Evolutionary conservation across 2,888 invertebrate genomes (phyloP).

Genomic region (Hybos culiciformis): DNA sequence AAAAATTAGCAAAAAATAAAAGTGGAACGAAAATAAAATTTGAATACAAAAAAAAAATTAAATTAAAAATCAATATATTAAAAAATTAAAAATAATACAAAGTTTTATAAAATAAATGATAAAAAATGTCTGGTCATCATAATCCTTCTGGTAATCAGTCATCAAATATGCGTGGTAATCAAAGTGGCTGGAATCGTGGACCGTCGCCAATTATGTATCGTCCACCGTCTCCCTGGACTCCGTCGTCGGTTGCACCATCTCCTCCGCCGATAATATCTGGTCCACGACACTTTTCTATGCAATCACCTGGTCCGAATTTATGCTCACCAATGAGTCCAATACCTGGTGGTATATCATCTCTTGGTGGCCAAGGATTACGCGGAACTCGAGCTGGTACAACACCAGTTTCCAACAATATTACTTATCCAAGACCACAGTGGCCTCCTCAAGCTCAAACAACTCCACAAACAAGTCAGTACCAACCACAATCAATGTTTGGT

Average conservation of each 20-base stretch:
- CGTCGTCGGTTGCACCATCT: constrained; percentile 50
- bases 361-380: constrained; percentile 34
- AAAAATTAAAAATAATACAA: neutral
- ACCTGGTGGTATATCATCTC: constrained; percentile 12
- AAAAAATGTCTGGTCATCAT: neutral
- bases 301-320: too few species aligned
- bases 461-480: constrained; percentile 26
- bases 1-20: neutral
- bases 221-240: constrained; percentile 59
- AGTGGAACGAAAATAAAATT: constrained; percentile 3
- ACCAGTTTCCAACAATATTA: constrained; percentile 37
- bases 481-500: neutral
- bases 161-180: constrained; percentile 25
- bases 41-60: constrained; percentile 3
- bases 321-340: constrained; percentile 22
- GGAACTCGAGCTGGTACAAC: constrained; percentile 30
- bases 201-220: constrained; percentile 49
- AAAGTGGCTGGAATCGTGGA: constrained; percentile 28
- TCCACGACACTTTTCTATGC: constrained; percentile 39
- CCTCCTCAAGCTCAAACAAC: constrained; percentile 32
- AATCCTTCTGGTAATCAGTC: constrained; percentile 33
- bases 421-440: constrained; percentile 47
- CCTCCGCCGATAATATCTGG: constrained; percentile 58
- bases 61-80: neutral
- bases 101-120: neutral